A percentile compares a stretch with the other conserved stretches of the same genome.
Conservation (phyloP, 2,797 vertebrate species). For the Hydrolagus colliei region DNA sequence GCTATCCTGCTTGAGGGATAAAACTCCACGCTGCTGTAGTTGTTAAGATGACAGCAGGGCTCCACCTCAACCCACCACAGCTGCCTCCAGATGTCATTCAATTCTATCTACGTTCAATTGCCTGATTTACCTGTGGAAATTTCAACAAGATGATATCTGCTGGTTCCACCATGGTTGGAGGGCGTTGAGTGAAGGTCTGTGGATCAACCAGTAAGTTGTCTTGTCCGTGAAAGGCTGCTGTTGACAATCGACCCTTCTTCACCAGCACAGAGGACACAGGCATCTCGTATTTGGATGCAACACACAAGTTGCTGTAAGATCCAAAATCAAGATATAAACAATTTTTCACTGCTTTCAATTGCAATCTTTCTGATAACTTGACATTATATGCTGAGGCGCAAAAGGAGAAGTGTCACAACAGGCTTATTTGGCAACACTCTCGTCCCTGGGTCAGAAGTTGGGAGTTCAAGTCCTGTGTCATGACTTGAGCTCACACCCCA, state of each 20-base stretch:
- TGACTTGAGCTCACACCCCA: too few relatives aligned
- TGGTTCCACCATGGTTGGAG: conserved; percentile 21
- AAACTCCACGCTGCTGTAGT: not conserved
- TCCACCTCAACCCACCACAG: too few relatives aligned
- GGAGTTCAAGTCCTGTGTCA: too few relatives aligned
- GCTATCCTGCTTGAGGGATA: not conserved
- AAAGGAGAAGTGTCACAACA: too few relatives aligned
- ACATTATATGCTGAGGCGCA: too few relatives aligned
- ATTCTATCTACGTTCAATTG: not conserved
- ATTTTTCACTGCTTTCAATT: not conserved
- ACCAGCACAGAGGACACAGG: conserved; percentile 60
- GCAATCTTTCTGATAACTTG: too few relatives aligned
- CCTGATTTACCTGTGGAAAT: conserved; percentile 65
- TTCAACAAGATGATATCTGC: conserved; percentile 56
- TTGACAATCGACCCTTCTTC: conserved; percentile 51
- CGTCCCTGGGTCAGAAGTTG: too few relatives aligned
- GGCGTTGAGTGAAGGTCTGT: not conserved
- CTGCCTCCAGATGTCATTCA: too few relatives aligned
- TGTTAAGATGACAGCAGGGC: not conserved
- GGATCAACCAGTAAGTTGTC: not conserved
- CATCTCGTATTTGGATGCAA: conserved; percentile 57
- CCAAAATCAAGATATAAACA: not conserved
- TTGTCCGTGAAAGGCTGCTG: conserved; percentile 33
- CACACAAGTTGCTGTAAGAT: conserved; percentile 66
- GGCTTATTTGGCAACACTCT: too few relatives aligned